Percentiles rank a stretch among this genome's conserved stretches.
phyloP scores from a whole-genome alignment of 1,140 invertebrate species.

The Drepana arcuata region DNA sequence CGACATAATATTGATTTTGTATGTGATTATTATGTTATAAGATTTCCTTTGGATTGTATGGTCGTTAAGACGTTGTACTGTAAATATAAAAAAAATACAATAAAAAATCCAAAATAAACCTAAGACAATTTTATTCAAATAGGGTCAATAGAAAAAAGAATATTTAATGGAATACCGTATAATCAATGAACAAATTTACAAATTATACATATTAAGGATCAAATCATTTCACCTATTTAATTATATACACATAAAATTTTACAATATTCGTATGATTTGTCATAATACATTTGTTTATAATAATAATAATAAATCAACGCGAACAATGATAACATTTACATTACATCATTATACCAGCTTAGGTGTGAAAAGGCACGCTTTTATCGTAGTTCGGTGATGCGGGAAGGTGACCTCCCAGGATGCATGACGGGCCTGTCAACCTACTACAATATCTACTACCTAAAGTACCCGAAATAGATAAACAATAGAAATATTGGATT shows the following conservation, averaged over 20 bases:
- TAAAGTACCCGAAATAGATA: too few relatives aligned
- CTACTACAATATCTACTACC: too few relatives aligned
- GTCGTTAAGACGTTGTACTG: constrained; percentile 39
- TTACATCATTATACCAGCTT: constrained; percentile 14
- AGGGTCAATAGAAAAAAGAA: constrained; percentile 2
- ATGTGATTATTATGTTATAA: constrained; percentile 55
- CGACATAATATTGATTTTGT: constrained; percentile 36
- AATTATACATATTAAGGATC: constrained; percentile 16
- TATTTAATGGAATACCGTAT: constrained; percentile 13
- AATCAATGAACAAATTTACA: constrained; percentile 22
- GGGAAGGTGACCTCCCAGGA: too few relatives aligned
- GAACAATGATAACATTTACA: not conserved
- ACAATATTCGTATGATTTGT: constrained; percentile 5
- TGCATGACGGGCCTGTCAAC: too few relatives aligned
- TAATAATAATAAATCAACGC: too few relatives aligned
- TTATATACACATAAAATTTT: constrained; percentile 17
- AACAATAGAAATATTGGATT: too few relatives aligned
- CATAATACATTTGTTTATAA: too few relatives aligned
- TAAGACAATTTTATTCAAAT: not conserved
- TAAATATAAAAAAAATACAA: constrained; percentile 50
- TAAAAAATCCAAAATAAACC: constrained; percentile 28
- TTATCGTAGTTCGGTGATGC: constrained; percentile 7
- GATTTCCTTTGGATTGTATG: constrained; percentile 39
- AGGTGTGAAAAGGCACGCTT: constrained; percentile 27
- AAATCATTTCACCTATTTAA: constrained; percentile 2